Conservation (phyloP, 64 coral and sea anemone species). For the Pocillopora verrucosa region DNA sequence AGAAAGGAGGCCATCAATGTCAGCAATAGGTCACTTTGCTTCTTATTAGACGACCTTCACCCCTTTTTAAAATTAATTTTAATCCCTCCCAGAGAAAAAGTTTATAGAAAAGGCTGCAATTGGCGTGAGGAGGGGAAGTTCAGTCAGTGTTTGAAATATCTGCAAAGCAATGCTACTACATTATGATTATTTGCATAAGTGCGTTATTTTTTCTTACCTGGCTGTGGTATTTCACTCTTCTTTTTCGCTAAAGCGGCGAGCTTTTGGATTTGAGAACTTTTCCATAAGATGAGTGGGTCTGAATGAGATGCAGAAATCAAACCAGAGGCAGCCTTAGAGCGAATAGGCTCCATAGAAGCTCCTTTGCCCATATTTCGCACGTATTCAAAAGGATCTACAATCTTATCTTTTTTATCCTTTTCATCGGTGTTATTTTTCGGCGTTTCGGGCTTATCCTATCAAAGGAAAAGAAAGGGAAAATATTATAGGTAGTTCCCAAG, state of each 20-base stretch:
- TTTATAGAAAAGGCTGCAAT: no score
- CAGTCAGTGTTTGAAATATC: no score
- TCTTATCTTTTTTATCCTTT: slow-evolving; percentile 65
- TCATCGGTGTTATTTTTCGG: slow-evolving; percentile 2
- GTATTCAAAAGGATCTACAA: slow-evolving; percentile 87
- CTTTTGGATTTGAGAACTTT: slow-evolving; percentile 72
- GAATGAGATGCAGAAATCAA: slow-evolving; percentile 57
- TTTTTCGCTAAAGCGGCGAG: slow-evolving; percentile 64
- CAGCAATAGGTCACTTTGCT: no score
- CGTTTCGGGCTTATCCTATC: slow-evolving; percentile 14
- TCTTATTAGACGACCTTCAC: no score
- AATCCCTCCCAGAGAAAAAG: no score
- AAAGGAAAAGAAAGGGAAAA: background rate
- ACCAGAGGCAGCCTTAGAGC: slow-evolving; percentile 65
- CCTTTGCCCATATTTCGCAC: slow-evolving; percentile 85
- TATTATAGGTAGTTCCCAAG: background rate
- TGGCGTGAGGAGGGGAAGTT: no score
- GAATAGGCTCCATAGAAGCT: slow-evolving; percentile 81
- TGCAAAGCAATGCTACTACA: background rate
- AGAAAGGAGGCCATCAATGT: no score
- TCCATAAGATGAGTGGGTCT: slow-evolving; percentile 74
- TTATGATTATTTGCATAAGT: no score
- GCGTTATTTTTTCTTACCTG: slow-evolving; percentile 31
- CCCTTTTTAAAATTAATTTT: no score
- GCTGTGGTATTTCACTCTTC: slow-evolving; percentile 79